Evolutionary conservation across 2,888 invertebrate genomes (phyloP).

Genomic region (Linnaemya vulpina): DNA sequence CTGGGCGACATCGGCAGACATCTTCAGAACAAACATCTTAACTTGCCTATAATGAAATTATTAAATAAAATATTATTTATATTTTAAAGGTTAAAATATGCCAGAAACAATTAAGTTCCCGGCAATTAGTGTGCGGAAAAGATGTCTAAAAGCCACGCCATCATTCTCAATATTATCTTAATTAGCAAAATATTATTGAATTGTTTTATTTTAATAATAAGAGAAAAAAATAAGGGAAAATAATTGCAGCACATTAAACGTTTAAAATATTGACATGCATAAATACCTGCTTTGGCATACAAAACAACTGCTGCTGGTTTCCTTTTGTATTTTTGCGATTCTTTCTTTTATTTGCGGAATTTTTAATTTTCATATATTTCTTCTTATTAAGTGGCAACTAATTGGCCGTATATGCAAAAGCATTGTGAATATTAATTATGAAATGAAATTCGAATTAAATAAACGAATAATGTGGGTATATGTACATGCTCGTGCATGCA

Average conservation of each 20-base stretch:
- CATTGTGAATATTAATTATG: constrained; percentile 22
- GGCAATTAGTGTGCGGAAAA: constrained; percentile 3
- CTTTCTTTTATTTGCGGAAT: not conserved
- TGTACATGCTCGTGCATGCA: too few species aligned
- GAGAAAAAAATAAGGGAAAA: not conserved
- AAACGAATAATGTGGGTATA: not conserved
- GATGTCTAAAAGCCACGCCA: constrained; percentile 4
- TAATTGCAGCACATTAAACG: not conserved
- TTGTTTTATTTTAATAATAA: not conserved
- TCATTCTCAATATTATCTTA: not conserved
- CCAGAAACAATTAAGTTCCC: constrained; percentile 8
- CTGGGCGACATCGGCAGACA: not conserved
- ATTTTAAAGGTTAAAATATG: constrained; percentile 36
- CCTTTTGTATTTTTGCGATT: not conserved
- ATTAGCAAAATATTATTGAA: constrained; percentile 12
- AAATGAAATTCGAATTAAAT: constrained; percentile 10
- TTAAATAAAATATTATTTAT: not conserved
- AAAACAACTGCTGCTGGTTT: not conserved
- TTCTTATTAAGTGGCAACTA: constrained; percentile 17
- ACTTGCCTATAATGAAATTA: not conserved
- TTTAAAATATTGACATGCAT: not conserved
- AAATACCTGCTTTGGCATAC: not conserved
- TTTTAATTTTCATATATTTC: not conserved
- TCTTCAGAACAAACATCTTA: not conserved
- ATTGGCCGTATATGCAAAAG: not conserved